Conservation (phyloP, 2,113 vertebrate species). For the Pagrus major region DNA sequence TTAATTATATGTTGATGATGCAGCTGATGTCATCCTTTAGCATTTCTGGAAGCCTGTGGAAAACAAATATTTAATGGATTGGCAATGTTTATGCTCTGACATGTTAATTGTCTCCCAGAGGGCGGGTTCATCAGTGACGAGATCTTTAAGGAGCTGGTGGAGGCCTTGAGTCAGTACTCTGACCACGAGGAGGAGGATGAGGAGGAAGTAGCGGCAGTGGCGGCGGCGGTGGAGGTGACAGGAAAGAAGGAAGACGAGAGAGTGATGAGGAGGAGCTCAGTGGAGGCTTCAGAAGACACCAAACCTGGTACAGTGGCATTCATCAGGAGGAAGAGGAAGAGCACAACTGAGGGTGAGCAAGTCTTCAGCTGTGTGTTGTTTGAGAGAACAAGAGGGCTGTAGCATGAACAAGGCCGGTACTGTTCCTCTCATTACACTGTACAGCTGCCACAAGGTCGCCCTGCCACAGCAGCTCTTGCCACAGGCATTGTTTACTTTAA, state of each 20-base stretch:
- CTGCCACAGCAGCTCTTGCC: constrained; percentile 44
- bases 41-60: neutral
- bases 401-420: constrained; percentile 43
- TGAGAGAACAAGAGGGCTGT: constrained; percentile 17
- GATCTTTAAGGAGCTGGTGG: constrained; percentile 96
- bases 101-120: constrained; percentile 70
- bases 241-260: constrained; percentile 87
- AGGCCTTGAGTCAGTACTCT: constrained; percentile 92
- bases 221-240: constrained; percentile 81
- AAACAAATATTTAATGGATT: neutral
- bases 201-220: constrained; percentile 86
- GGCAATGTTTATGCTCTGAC: constrained; percentile 4
- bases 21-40: neutral
- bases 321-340: constrained; percentile 79
- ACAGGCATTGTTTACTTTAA: constrained; percentile 66
- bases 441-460: constrained; percentile 59
- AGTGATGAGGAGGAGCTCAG: constrained; percentile 72
- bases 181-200: constrained; percentile 96
- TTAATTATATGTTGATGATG: neutral
- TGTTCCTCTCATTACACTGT: constrained; percentile 49
- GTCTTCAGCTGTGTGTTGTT: constrained; percentile 15
- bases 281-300: constrained; percentile 73
- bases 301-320: constrained; percentile 61
- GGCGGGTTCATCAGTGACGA: constrained; percentile 96
- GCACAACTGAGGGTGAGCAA: constrained; percentile 78